These are phyloP conservation scores for Eristalinus sepulchralis DNA, from an alignment of 2,888 invertebrate species.

Conservation along the genomic window DNA sequence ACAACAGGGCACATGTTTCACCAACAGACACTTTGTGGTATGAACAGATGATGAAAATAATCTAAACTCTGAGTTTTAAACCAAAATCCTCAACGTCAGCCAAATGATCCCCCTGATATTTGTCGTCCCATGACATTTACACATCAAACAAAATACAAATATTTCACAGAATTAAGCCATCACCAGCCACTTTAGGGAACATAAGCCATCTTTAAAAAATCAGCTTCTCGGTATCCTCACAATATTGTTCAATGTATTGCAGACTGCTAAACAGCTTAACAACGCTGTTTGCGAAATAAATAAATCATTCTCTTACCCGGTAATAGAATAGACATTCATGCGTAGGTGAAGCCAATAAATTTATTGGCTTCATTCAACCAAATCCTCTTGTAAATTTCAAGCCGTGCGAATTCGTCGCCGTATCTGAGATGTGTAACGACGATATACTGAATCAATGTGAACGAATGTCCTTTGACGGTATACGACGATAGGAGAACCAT, in stretches of 20 bases:
- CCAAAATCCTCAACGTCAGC: too few species aligned
- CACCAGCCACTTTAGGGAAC: too few species aligned
- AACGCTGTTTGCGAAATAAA: background rate
- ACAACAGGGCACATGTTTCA: too few species aligned
- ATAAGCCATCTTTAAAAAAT: too few species aligned
- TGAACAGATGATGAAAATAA: too few species aligned
- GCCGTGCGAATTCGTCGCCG: background rate
- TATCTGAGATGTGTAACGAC: background rate
- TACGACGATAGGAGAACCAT: conserved; percentile 16
- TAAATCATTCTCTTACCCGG: background rate
- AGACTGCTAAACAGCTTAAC: background rate
- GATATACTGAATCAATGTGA: conserved; percentile 44
- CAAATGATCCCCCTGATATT: too few species aligned
- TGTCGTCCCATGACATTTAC: too few species aligned
- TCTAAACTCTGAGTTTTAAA: too few species aligned
- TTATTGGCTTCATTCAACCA: background rate
- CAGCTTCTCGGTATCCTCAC: too few species aligned
- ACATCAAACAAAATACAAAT: too few species aligned
- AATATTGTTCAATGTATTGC: background rate
- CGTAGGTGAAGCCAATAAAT: background rate
- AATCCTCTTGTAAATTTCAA: background rate
- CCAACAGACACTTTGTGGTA: too few species aligned
- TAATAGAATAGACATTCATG: background rate
- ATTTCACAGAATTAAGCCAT: too few species aligned
- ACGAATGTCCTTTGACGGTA: conserved; percentile 31